Percentiles rank a stretch among this genome's conserved stretches.
phyloP scores from a whole-genome alignment of 2,113 vertebrate genomes.

The Psammodynastes pulverulentus region DNA sequence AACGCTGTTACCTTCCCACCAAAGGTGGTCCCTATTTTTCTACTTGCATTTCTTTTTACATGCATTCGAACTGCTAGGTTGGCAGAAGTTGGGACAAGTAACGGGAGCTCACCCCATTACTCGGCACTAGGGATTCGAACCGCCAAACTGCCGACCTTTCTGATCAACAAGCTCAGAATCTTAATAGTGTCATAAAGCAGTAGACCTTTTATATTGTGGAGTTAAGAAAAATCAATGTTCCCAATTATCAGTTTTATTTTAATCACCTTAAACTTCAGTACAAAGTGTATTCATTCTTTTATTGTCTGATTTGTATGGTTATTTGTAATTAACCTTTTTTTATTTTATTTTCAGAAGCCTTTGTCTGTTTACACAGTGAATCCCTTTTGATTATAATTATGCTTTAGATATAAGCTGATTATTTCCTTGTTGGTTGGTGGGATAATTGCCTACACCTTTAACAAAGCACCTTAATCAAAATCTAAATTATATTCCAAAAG shows the following conservation, averaged over 20 bases:
- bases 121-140: too few species aligned
- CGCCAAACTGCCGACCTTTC: too few species aligned
- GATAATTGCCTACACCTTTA: not conserved
- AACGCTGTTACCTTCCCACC: too few species aligned
- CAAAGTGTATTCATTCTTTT: not conserved
- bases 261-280: not conserved
- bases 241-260: not conserved
- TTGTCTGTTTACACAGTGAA: not conserved
- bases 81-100: too few species aligned
- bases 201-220: not conserved
- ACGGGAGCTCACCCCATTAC: too few species aligned
- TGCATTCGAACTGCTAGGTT: too few species aligned
- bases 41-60: too few species aligned
- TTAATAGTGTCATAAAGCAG: not conserved
- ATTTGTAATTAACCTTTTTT: slow-evolving; percentile 12
- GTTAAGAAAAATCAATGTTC: not conserved
- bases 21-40: too few species aligned
- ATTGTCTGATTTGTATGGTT: not conserved
- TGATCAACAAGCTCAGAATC: too few species aligned
- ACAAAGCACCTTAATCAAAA: not conserved
- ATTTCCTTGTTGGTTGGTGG: not conserved
- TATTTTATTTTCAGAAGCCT: not conserved
- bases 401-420: not conserved
- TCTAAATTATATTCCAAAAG: not conserved
- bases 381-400: not conserved